A percentile compares a stretch with the other conserved stretches of the same genome.
Evolutionary conservation across 2,113 vertebrate species (phyloP).

Genomic region (Girardinichthys multiradiatus): DNA sequence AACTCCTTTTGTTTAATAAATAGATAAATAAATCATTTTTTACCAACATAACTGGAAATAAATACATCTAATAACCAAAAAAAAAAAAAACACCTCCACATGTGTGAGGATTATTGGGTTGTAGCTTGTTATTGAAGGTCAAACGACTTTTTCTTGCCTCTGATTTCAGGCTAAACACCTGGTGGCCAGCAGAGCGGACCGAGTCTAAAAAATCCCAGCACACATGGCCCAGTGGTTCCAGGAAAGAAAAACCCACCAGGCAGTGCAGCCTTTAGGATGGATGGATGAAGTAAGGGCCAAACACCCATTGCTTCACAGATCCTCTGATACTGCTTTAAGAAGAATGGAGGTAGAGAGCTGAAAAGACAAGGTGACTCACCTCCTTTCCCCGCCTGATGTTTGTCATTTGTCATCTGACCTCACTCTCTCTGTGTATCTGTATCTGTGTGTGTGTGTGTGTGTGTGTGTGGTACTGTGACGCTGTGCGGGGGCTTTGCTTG

Average conservation of each 20-base stretch:
- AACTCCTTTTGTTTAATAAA: too few relatives aligned
- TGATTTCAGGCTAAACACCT: slow-evolving; percentile 14
- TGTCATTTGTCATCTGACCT: slow-evolving; percentile 63
- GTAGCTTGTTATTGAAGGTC: slow-evolving; percentile 41
- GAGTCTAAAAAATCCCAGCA: slow-evolving; percentile 56
- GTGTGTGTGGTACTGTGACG: slow-evolving; percentile 4
- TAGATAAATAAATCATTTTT: background rate
- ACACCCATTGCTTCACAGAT: slow-evolving; percentile 16
- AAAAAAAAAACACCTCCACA: background rate
- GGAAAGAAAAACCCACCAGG: slow-evolving; percentile 32
- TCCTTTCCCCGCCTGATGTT: slow-evolving; percentile 46
- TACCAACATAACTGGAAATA: background rate
- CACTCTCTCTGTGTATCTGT: slow-evolving; percentile 21
- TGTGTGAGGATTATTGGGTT: slow-evolving; percentile 3
- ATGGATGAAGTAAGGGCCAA: slow-evolving; percentile 21
- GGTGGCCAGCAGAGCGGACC: slow-evolving; percentile 60
- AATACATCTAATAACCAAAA: background rate
- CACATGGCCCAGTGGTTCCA: slow-evolving; percentile 51
- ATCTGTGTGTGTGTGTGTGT: slow-evolving; percentile 16
- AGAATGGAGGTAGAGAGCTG: background rate
- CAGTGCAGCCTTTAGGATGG: slow-evolving; percentile 25
- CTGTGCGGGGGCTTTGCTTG: slow-evolving; percentile 60
- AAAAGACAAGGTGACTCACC: slow-evolving; percentile 53
- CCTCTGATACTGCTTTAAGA: slow-evolving; percentile 8
- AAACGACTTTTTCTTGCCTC: slow-evolving; percentile 13